Evolutionary conservation across 2,797 vertebrate species (phyloP), one percentile per base, ranked within the genome.

Genomic region (Alexandromys oeconomus): DNA sequence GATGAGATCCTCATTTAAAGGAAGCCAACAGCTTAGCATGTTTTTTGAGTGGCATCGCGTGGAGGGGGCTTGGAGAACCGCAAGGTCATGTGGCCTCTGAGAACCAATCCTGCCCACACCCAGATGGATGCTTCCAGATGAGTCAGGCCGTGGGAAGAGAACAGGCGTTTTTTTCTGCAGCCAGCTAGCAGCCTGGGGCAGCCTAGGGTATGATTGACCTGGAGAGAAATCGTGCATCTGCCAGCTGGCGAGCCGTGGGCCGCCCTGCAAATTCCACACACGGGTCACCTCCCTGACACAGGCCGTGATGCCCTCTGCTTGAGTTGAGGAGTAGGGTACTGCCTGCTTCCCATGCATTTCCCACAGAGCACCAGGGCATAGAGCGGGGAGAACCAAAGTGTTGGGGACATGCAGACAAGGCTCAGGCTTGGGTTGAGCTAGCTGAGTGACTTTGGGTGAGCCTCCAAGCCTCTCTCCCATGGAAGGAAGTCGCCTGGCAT

Each of bases 81-180:
- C 0, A 27, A 51, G 2, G 21, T 85, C 94, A 80, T 29, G 8
- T 21, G 88, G 77, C 10, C 29, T 59, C 54, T 6, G 1, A 0
- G 43, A 34, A 10, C 23, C 34, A 2, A 87, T 87, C 85, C 1
- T 0, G 37, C 92, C 84, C 92, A 34, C 0, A 23, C 19, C 95
- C 93, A 82, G 88, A 93, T 87, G 94, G 95, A 87, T 59, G 92
- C 92, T 88, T 95, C 96, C 93, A 91, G 95, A 91, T 71, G 87
- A 87, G 77, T 37, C 91, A 2, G 86, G 78, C 96, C 15, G 29
- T 97, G 96, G 96, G 96, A 97, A 96, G 92, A 43, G 90, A 88
- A 23, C 97, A 96, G 97, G 92, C 81, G 37, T 85, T 65, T 9
- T 92, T 91, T 40, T 51, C 63, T 51, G 43, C n/a, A 12, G 51